Evolutionary conservation across 2,113 vertebrate species (phyloP).

Genomic region (Lepus europaeus): DNA sequence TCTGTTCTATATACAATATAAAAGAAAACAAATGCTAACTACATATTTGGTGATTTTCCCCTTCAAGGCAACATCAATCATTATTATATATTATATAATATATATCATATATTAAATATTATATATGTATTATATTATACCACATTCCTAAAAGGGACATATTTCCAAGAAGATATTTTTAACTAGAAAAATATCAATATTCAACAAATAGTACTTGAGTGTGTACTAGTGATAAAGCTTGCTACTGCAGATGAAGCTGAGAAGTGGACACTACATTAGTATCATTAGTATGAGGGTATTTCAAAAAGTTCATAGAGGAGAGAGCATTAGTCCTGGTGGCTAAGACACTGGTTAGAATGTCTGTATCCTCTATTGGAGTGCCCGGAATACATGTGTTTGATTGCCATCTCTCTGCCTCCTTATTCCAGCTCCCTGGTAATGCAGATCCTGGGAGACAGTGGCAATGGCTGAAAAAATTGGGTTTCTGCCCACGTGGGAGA

Average conservation of each 20-base stretch:
- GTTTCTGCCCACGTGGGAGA: too few species aligned
- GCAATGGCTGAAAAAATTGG: too few species aligned
- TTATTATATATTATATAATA: neutral
- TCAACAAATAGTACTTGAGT: neutral
- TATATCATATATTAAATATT: neutral
- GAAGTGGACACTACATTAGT: neutral
- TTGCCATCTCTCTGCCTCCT: neutral
- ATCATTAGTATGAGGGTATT: neutral
- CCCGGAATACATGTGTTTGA: neutral
- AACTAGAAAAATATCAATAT: neutral
- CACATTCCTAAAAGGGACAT: slow-evolving; percentile 21
- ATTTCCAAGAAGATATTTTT: slow-evolving; percentile 7
- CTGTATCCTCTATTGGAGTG: too few species aligned
- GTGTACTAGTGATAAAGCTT: slow-evolving; percentile 35
- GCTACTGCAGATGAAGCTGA: neutral
- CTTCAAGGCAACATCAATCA: slow-evolving; percentile 55
- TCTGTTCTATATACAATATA: slow-evolving; percentile 2
- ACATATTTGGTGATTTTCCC: slow-evolving; percentile 60
- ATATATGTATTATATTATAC: neutral
- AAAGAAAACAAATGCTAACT: slow-evolving; percentile 67
- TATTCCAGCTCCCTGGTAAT: too few species aligned
- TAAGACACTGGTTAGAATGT: too few species aligned
- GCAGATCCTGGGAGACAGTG: too few species aligned
- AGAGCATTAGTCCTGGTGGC: too few species aligned
- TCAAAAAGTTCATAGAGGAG: too few species aligned